Evolutionary conservation across 1,140 invertebrate species (phyloP).

Genomic region (Macrosteles quadrilineatus): DNA sequence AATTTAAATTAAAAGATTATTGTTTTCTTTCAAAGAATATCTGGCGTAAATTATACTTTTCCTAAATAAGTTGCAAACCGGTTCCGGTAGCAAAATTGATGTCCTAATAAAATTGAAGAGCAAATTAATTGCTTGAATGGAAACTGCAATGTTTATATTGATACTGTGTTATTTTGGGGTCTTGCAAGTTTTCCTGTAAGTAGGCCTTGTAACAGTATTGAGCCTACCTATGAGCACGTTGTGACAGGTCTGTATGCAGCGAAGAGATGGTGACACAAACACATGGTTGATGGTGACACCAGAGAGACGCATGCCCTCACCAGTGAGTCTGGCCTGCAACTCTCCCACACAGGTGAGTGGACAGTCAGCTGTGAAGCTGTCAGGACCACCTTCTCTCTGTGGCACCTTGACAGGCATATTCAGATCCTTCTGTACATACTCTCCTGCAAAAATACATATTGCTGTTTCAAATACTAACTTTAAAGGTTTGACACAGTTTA

Average conservation of each 20-base stretch:
- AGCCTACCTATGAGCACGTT: constrained; percentile 64
- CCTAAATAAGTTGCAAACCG: too few relatives aligned
- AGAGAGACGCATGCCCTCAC: constrained; percentile 71
- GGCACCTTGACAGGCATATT: constrained; percentile 84
- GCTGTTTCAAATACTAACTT: too few relatives aligned
- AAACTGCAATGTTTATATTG: too few relatives aligned
- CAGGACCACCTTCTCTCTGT: constrained; percentile 57
- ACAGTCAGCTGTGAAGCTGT: constrained; percentile 76
- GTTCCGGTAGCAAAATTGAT: too few relatives aligned
- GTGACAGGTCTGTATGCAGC: constrained; percentile 88
- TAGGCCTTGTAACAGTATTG: too few relatives aligned
- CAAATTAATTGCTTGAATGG: too few relatives aligned
- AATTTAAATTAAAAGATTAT: too few relatives aligned
- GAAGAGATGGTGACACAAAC: constrained; percentile 82
- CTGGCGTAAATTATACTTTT: too few relatives aligned
- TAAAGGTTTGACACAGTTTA: constrained; percentile 16
- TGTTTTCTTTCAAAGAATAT: too few relatives aligned
- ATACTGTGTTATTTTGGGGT: too few relatives aligned
- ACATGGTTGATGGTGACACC: constrained; percentile 69
- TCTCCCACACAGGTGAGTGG: constrained; percentile 83
- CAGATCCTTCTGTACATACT: constrained; percentile 78
- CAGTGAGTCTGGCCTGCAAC: constrained; percentile 71
- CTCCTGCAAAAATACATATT: constrained; percentile 46
- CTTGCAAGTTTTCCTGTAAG: too few relatives aligned
- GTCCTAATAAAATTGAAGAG: too few relatives aligned